phyloP scores from a whole-genome alignment of 2,888 invertebrate species.

The Macaria notata region DNA sequence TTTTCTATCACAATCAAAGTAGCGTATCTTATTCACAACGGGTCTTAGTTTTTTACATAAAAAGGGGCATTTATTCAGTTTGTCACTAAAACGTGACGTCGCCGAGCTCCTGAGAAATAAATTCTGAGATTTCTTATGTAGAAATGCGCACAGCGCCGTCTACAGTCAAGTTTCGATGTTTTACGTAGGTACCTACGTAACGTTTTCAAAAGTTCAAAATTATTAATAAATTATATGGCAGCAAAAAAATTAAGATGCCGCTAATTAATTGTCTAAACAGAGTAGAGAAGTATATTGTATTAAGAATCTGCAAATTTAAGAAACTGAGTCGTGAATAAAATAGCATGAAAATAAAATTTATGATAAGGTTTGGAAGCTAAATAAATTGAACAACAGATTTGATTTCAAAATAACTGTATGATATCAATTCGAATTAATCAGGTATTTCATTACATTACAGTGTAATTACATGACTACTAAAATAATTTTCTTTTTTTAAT shows the following conservation, averaged over 20 bases:
- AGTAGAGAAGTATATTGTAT: too few relatives aligned
- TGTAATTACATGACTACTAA: too few relatives aligned
- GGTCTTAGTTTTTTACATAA: constrained; percentile 14
- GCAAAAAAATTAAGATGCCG: background rate
- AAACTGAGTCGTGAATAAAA: too few relatives aligned
- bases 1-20: constrained; percentile 23
- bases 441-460: too few relatives aligned
- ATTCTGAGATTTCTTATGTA: constrained; percentile 35
- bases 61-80: constrained; percentile 8
- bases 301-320: too few relatives aligned
- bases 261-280: too few relatives aligned
- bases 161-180: constrained; percentile 13
- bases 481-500: too few relatives aligned
- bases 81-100: constrained; percentile 31
- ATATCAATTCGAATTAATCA: too few relatives aligned
- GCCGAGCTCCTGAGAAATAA: constrained; percentile 20
- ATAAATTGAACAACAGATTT: too few relatives aligned
- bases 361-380: too few relatives aligned
- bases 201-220: background rate
- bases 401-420: too few relatives aligned
- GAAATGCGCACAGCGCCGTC: constrained; percentile 27
- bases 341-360: too few relatives aligned
- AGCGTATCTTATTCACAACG: constrained; percentile 15
- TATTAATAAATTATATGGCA: constrained; percentile 13
- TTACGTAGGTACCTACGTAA: background rate